A percentile compares a stretch with the other conserved stretches of the same genome.
phyloP scores from a whole-genome alignment of 1,140 invertebrate species.

The Panagrolaimus sp. region DNA sequence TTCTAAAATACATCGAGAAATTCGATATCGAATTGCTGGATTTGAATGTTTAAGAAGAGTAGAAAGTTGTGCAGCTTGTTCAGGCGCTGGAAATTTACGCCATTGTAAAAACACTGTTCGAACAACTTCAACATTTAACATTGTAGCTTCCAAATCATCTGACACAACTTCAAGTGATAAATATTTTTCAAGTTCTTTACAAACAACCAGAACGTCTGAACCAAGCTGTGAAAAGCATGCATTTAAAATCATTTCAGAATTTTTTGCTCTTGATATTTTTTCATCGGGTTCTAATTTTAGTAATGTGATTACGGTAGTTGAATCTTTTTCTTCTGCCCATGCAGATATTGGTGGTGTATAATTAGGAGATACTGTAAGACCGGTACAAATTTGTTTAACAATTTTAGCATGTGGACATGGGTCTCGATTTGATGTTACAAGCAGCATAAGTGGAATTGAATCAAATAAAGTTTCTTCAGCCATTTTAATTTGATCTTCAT shows the following conservation, averaged over 20 bases:
- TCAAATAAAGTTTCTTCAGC: slow-evolving; percentile 27
- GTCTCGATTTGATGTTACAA: slow-evolving; percentile 22
- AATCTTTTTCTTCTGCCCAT: background rate
- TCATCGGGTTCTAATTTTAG: background rate
- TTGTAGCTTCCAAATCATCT: background rate
- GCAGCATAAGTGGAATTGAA: slow-evolving; percentile 31
- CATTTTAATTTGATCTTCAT: slow-evolving; percentile 22
- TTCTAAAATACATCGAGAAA: slow-evolving; percentile 34
- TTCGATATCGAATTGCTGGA: slow-evolving; percentile 35
- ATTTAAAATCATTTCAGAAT: slow-evolving; percentile 32
- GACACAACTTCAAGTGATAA: slow-evolving; percentile 8
- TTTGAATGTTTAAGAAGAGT: slow-evolving; percentile 26
- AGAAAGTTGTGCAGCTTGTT: slow-evolving; percentile 12
- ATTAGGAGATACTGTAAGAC: slow-evolving; percentile 22
- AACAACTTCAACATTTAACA: slow-evolving; percentile 5
- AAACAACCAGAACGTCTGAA: slow-evolving; percentile 14
- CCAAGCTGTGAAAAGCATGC: slow-evolving; percentile 26
- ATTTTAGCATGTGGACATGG: slow-evolving; percentile 44
- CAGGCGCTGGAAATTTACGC: background rate
- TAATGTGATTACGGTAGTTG: background rate
- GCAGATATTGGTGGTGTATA: slow-evolving; percentile 4
- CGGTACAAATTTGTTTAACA: slow-evolving; percentile 35
- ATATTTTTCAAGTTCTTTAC: slow-evolving; percentile 25
- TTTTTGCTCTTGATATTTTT: slow-evolving; percentile 6
- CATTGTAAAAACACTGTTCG: background rate